Evolutionary conservation across 2,888 invertebrate genomes (phyloP), one percentile per base, ranked within the genome.

Genomic region (Thereva unica): DNA sequence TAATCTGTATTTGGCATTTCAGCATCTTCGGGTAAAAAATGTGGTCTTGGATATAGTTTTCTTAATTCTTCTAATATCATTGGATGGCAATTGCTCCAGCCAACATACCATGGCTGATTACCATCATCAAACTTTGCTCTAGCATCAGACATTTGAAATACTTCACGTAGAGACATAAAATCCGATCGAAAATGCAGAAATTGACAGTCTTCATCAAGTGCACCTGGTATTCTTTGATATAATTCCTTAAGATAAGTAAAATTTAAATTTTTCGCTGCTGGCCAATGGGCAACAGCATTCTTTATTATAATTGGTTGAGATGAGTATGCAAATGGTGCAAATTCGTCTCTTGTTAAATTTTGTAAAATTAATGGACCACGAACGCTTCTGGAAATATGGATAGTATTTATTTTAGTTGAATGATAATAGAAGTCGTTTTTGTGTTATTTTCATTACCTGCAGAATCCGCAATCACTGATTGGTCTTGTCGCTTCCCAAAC

Each of bases 11-110:
- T 88, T 59, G 94, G 91, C 75, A 90, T 88, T 80, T 95, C 95
- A n/a, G 93, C 91, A 81, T 93, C 92, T 67, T 87, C 85, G 2
- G 95, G 95, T 71, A 96, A 83, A 81, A 96, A 95, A 73, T 91
- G 87, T 38, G 95, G 95, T 66, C 89, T 83, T 44, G 87, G 84
- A 79, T 95, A 95, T 77, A 90, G 87, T 75, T 87, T 83, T 66
- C 92, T 85, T 74, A 95, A 85, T 75, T 87, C 85, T 9, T 85
- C 82, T 70, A 92, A 81, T 44, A 95, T 87, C 56, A 87, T 86
- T n/a, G 89, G 88, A 82, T 95, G 91, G 76, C 95, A 95, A 78
- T 95, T 95, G 67, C 92, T 91, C 93, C 94, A 94, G 72, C 95
- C 95, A 53, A 95, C 89, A 83, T 95, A 95, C 94, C 94, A 95